Evolutionary conservation across 1,140 invertebrate genomes (phyloP).

Genomic region (Danaus melanippus): DNA sequence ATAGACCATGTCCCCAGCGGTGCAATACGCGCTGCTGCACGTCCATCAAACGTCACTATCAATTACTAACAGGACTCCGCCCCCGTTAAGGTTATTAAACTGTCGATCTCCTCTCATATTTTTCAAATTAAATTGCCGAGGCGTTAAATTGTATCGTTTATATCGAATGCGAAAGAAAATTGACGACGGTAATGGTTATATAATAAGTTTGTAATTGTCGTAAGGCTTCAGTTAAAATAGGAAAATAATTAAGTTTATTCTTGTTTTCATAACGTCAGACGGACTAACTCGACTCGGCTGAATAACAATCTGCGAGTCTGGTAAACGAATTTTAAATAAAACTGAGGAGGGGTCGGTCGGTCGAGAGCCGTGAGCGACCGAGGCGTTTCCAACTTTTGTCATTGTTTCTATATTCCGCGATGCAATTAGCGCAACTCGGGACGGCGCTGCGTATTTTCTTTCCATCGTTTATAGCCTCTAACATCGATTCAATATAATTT

Average conservation of each 20-base stretch:
- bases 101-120: slow-evolving; percentile 33
- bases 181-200: slow-evolving; percentile 12
- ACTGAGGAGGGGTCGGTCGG: slow-evolving; percentile 35
- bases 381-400: slow-evolving; percentile 59
- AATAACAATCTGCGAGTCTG: slow-evolving; percentile 61
- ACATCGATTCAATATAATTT: no score
- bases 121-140: slow-evolving; percentile 13
- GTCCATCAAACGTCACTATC: slow-evolving; percentile 67
- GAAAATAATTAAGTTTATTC: slow-evolving; percentile 58
- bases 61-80: slow-evolving; percentile 46
- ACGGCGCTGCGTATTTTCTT: slow-evolving; percentile 33
- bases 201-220: slow-evolving; percentile 34
- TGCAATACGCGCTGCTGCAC: slow-evolving; percentile 44
- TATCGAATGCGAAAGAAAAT: slow-evolving; percentile 8
- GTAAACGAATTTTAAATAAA: slow-evolving; percentile 70
- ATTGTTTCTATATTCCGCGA: slow-evolving; percentile 69
- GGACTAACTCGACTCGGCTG: slow-evolving; percentile 47
- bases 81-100: slow-evolving; percentile 42
- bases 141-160: slow-evolving; percentile 1
- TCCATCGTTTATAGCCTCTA: no score
- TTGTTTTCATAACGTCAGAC: slow-evolving; percentile 56
- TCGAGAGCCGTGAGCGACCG: slow-evolving; percentile 42
- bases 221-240: slow-evolving; percentile 50
- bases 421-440: slow-evolving; percentile 63
- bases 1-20: slow-evolving; percentile 35